Evolutionary conservation across 2,888 invertebrate genomes (phyloP).

Genomic region (Chorisops tibialis): DNA sequence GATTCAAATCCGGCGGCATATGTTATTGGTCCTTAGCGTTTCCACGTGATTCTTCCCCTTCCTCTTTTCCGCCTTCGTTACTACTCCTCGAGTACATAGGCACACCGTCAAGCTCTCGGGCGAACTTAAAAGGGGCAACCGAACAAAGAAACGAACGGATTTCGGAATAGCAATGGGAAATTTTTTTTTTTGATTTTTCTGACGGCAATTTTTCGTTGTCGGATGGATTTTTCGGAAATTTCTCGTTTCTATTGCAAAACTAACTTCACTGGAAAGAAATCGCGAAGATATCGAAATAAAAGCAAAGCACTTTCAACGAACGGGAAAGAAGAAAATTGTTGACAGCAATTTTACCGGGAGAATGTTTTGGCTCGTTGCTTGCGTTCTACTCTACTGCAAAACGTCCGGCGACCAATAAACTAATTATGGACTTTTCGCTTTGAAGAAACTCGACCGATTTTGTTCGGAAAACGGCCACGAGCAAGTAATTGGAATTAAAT

Average conservation of each 20-base stretch:
- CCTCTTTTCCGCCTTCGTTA: slow-evolving; percentile 3
- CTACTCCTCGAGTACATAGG: not conserved
- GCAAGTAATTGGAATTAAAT: too few species aligned
- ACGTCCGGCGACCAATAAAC: too few species aligned
- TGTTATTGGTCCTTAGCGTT: slow-evolving; percentile 10
- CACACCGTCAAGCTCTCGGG: not conserved
- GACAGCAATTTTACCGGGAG: slow-evolving; percentile 22
- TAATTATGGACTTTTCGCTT: too few species aligned
- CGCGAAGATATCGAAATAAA: not conserved
- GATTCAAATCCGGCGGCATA: slow-evolving; percentile 13
- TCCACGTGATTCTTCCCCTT: slow-evolving; percentile 22
- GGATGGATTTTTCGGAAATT: not conserved
- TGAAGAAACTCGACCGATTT: too few species aligned
- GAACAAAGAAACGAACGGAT: not conserved
- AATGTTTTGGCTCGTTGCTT: too few species aligned
- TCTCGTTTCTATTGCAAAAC: too few species aligned
- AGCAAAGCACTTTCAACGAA: not conserved
- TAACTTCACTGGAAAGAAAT: not conserved
- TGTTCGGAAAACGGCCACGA: too few species aligned
- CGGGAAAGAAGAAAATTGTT: too few species aligned
- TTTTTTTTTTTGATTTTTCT: slow-evolving; percentile 11
- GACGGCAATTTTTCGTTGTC: slow-evolving; percentile 7
- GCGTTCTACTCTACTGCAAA: too few species aligned
- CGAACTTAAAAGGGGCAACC: not conserved
- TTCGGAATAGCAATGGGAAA: slow-evolving; percentile 19